phyloP scores from a whole-genome alignment of 1,140 invertebrate species.

The Diorhabda elongata region DNA sequence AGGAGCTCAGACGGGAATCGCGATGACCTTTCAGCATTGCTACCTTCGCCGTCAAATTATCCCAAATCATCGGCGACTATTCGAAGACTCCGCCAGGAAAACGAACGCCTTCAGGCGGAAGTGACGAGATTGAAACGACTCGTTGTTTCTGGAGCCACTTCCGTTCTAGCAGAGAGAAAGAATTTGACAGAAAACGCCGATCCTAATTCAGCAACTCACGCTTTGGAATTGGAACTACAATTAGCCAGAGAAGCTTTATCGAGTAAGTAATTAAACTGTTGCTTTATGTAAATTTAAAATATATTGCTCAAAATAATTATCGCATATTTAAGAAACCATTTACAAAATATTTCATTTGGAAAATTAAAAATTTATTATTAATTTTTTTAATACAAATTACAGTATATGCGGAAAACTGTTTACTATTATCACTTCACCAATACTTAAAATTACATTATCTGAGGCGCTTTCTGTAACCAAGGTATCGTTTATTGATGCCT shows the following conservation, averaged over 20 bases:
- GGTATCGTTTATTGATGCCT: too few relatives aligned
- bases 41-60: slow-evolving; percentile 38
- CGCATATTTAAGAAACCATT: too few relatives aligned
- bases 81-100: slow-evolving; percentile 58
- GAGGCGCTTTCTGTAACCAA: too few relatives aligned
- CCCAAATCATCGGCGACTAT: slow-evolving; percentile 45
- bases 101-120: slow-evolving; percentile 64
- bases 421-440: too few relatives aligned
- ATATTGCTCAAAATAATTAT: too few relatives aligned
- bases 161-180: slow-evolving; percentile 37
- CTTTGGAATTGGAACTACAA: slow-evolving; percentile 57
- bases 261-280: slow-evolving; percentile 29
- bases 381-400: too few relatives aligned
- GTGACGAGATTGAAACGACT: slow-evolving; percentile 57
- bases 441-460: too few relatives aligned
- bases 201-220: slow-evolving; percentile 37
- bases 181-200: slow-evolving; percentile 23
- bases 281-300: background rate
- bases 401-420: too few relatives aligned
- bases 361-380: too few relatives aligned
- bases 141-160: slow-evolving; percentile 46
- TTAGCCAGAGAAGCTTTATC: slow-evolving; percentile 54
- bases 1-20: slow-evolving; percentile 40
- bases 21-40: slow-evolving; percentile 34
- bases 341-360: too few relatives aligned